These are phyloP conservation scores for Fragum sueziense DNA, from an alignment of 2,888 invertebrate species.

Conservation along the genomic window DNA sequence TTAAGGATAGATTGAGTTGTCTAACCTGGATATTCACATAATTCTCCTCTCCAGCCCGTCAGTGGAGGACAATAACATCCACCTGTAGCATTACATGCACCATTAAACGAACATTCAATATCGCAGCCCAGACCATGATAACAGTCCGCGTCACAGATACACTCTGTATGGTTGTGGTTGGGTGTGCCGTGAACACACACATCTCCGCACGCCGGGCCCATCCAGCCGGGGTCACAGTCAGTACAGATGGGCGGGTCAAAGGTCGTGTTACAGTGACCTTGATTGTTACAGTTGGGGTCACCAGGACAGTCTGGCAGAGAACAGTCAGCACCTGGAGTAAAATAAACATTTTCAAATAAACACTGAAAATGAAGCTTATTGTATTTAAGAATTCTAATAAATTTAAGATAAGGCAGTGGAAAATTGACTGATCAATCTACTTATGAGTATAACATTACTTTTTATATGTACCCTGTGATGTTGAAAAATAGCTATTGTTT, in stretches of 20 bases:
- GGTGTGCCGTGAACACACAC: conserved; percentile 67
- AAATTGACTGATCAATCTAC: too few relatives aligned
- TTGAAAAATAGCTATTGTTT: too few relatives aligned
- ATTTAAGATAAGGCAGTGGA: too few relatives aligned
- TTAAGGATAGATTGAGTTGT: too few relatives aligned
- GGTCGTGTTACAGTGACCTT: conserved; percentile 65
- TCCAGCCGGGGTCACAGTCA: conserved; percentile 69
- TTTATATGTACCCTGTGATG: too few relatives aligned
- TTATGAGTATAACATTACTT: too few relatives aligned
- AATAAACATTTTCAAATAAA: too few relatives aligned
- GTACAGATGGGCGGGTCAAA: conserved; percentile 70
- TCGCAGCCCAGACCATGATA: conserved; percentile 71
- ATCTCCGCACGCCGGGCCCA: conserved; percentile 69
- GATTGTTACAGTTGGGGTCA: conserved; percentile 68
- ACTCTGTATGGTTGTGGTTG: conserved; percentile 54
- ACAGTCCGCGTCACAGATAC: conserved; percentile 70
- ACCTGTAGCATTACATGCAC: conserved; percentile 58
- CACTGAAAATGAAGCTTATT: too few relatives aligned
- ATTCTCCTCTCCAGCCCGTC: conserved; percentile 69
- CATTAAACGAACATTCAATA: conserved; percentile 71
- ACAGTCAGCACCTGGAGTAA: conserved; percentile 66
- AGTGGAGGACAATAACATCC: conserved; percentile 69
- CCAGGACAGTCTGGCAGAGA: conserved; percentile 69
- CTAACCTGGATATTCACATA: conserved; percentile 67
- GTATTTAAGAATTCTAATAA: too few relatives aligned